phyloP scores from a whole-genome alignment of 2,888 invertebrate genomes.

The Saturnia pavonia region DNA sequence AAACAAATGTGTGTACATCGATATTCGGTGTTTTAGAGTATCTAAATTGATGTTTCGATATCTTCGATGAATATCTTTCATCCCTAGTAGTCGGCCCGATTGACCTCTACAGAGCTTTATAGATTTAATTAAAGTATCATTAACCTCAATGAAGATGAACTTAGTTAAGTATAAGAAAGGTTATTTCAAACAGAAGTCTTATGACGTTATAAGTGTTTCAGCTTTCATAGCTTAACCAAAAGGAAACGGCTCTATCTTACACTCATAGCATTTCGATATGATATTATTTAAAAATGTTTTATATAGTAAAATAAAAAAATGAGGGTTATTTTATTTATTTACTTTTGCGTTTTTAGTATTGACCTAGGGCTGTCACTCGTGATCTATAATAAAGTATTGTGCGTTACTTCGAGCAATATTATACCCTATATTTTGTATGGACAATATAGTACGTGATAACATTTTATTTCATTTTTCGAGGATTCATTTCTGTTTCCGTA shows the following conservation, averaged over 20 bases:
- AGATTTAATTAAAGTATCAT: neutral
- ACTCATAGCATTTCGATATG: neutral
- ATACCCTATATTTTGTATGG: neutral
- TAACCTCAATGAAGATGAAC: neutral
- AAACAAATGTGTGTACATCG: too few relatives aligned
- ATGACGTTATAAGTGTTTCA: too few relatives aligned
- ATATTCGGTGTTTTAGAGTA: too few relatives aligned
- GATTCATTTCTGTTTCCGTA: too few relatives aligned
- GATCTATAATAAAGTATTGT: neutral
- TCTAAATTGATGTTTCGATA: too few relatives aligned
- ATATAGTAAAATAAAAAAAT: neutral
- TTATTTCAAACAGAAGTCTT: too few relatives aligned
- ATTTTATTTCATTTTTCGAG: too few relatives aligned
- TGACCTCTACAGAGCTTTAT: neutral
- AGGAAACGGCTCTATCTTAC: neutral
- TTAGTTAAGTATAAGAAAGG: too few relatives aligned
- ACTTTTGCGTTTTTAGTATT: neutral
- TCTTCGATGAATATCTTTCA: too few relatives aligned
- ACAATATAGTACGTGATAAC: neutral
- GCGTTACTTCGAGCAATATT: neutral
- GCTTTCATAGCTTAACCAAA: too few relatives aligned
- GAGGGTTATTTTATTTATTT: neutral
- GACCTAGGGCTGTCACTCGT: neutral
- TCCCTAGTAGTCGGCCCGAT: neutral
- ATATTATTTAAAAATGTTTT: neutral